phyloP scores from a whole-genome alignment of 2,113 vertebrate species.

The Oophaga pumilio region DNA sequence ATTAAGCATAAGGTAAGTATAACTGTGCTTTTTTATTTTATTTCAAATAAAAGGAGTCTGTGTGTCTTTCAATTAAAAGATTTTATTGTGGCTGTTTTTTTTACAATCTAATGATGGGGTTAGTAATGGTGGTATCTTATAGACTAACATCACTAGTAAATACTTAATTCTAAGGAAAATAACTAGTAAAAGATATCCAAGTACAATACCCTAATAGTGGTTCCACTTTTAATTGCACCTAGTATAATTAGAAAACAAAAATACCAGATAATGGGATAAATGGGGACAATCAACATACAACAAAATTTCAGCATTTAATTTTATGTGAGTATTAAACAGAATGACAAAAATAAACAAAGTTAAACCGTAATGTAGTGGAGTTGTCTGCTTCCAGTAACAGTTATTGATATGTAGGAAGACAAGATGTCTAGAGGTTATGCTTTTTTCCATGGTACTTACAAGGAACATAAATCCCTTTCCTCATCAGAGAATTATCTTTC shows the following conservation, averaged over 20 bases:
- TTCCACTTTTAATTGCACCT: not conserved
- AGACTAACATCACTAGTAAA: no score
- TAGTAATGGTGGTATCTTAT: no score
- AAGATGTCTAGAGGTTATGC: not conserved
- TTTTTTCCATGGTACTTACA: not conserved
- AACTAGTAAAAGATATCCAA: not conserved
- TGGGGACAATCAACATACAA: not conserved
- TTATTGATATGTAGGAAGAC: not conserved
- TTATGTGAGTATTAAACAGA: not conserved
- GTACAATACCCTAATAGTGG: no score
- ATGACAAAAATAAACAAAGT: not conserved
- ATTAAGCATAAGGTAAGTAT: no score
- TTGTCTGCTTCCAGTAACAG: not conserved
- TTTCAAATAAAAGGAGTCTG: no score
- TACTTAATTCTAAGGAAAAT: not conserved
- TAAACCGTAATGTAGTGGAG: not conserved
- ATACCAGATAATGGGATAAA: no score
- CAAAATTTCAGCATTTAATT: not conserved
- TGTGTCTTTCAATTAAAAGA: no score
- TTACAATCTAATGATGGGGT: no score
- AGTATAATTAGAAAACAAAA: not conserved
- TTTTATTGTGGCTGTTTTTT: no score
- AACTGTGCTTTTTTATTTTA: no score
- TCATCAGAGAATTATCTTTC: not conserved
- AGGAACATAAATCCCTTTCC: not conserved